Evolutionary conservation across 2,888 invertebrate genomes (phyloP).

Genomic region (Agelastica alni): DNA sequence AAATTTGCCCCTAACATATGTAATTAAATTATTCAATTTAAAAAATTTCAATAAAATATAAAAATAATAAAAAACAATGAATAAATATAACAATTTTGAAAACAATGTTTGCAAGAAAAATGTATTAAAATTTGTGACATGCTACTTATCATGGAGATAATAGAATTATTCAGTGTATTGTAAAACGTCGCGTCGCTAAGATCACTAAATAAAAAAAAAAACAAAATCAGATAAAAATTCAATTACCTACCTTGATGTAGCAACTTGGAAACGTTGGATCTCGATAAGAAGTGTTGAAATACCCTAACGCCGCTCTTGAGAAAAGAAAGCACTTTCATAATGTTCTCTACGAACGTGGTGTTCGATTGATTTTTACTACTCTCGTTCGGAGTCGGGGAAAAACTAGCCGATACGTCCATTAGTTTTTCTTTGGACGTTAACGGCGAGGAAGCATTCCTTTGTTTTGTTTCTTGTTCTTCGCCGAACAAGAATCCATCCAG

Average conservation of each 20-base stretch:
- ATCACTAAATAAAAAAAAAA: constrained; percentile 19
- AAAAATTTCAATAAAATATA: too few relatives aligned
- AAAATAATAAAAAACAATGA: too few relatives aligned
- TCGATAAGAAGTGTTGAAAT: constrained; percentile 66
- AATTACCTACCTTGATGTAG: constrained; percentile 59
- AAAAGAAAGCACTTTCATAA: constrained; percentile 62
- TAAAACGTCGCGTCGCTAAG: too few relatives aligned
- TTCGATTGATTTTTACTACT: constrained; percentile 45
- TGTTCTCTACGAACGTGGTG: constrained; percentile 57
- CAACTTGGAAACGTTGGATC: constrained; percentile 64
- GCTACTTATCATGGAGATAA: too few relatives aligned
- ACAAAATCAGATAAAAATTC: constrained; percentile 25
- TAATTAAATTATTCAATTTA: too few relatives aligned
- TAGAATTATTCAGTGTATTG: too few relatives aligned
- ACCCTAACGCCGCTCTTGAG: constrained; percentile 67
- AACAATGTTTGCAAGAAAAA: too few relatives aligned
- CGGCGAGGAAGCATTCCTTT: constrained; percentile 5
- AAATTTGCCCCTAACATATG: too few relatives aligned
- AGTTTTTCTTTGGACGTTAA: constrained; percentile 37
- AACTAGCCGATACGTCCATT: constrained; percentile 25
- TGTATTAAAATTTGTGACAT: too few relatives aligned
- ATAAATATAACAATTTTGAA: too few relatives aligned
- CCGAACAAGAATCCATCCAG: constrained; percentile 58
- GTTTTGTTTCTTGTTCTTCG: constrained; percentile 16
- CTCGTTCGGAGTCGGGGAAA: constrained; percentile 43